Conservation (phyloP, 2,888 invertebrate species). For the Athripsodes cinereus region DNA sequence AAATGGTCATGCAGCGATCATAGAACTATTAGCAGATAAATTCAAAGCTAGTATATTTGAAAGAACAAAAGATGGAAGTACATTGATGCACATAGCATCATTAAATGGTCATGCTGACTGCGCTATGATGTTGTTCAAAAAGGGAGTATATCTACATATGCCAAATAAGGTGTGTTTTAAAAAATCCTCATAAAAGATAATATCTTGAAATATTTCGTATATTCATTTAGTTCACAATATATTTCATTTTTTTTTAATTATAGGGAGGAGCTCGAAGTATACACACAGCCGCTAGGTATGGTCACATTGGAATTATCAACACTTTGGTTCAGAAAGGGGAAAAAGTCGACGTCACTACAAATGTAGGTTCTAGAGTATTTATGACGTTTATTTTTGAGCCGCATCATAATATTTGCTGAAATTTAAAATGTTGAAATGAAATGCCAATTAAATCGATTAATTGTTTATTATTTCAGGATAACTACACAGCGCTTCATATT, state of each 20-base stretch:
- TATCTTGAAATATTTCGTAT: background rate
- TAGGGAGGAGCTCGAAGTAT: constrained; percentile 93
- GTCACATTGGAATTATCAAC: constrained; percentile 95
- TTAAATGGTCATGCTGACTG: constrained; percentile 96
- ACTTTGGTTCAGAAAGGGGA: constrained; percentile 94
- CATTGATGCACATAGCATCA: constrained; percentile 97
- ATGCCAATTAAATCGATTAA: background rate
- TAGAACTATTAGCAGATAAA: constrained; percentile 94
- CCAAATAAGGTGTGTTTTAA: constrained; percentile 74
- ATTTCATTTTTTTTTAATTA: too few species aligned
- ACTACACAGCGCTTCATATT: constrained; percentile 95
- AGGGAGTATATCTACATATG: constrained; percentile 98
- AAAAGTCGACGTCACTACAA: constrained; percentile 91
- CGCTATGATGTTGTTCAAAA: constrained; percentile 96
- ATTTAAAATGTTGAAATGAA: too few species aligned
- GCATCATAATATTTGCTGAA: too few species aligned
- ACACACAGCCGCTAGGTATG: constrained; percentile 95
- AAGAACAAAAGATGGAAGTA: constrained; percentile 96
- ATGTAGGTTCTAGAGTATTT: constrained; percentile 62
- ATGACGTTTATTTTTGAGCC: too few species aligned
- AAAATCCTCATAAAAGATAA: background rate
- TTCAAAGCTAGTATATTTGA: constrained; percentile 96
- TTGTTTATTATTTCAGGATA: constrained; percentile 60
- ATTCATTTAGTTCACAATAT: background rate
- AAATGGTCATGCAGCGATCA: constrained; percentile 91